Base-by-base conservation (phyloP, 2,888 invertebrate species). In the Ectemnius cavifrons region DNA sequence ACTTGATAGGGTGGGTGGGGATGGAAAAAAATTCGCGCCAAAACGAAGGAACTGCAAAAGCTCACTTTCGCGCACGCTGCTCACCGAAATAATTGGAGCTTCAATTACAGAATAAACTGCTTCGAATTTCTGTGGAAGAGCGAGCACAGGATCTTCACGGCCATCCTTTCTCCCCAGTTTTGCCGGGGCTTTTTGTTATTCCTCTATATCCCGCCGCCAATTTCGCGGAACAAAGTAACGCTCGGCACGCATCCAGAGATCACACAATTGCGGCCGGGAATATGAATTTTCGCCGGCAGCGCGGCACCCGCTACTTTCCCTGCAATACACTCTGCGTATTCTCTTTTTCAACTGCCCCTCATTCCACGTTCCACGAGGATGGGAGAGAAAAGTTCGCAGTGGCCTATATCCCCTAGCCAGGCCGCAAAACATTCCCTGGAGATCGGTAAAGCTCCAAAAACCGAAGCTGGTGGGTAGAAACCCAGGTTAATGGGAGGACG, bases 101-200 rank as follows among this genome's bases (percentile, higher is more conserved):
- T 80, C 82, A 83, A 86, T 87, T 84, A 85, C 73, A 78, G 77
- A 82, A 83, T 81, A 82, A 82, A 85, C 83, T 81, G 83, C 78
- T 76, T 80, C 67, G 82, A 81, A 84, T 80, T 86, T 87, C 78
- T 75, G 83, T 79, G 74, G 16, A 16, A 14, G 71, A 58, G 70
- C 65, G 28, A 37, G 37, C 45, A 61, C 62, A 14, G 46, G 65
- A 69, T 59, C 62, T 60, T 65, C 8, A 14, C 66, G 63, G 58
- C 27, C 61, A 16, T 49, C 28, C n/a, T 20, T 37, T 45, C 45
- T 68, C 61, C 49, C 64, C 63, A 52, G 28, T 67, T 46, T 63
- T 63, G 14, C 47, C 59, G 13, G 8, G 37, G 11, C 16, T 60
- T 61, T 67, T 49, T 56, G 16, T 67, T 63, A 45, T 75, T 69